phyloP scores from a whole-genome alignment of 1,140 invertebrate species.

The Neocloeon triangulifer region DNA sequence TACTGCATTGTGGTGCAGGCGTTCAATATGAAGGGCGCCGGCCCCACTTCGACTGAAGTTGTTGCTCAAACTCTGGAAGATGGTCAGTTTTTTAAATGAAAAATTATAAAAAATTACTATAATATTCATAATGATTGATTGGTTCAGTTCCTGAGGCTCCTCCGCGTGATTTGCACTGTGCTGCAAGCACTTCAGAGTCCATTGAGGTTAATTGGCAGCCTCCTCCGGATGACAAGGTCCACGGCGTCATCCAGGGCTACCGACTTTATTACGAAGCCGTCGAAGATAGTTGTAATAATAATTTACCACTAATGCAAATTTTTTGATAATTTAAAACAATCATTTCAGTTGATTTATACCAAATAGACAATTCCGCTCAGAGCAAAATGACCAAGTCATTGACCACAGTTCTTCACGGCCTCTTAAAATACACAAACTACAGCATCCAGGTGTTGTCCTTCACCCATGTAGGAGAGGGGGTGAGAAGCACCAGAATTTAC shows the following conservation, averaged over 20 bases:
- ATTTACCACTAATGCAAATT: too few relatives aligned
- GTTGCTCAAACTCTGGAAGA: conserved; percentile 56
- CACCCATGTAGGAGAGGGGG: conserved; percentile 53
- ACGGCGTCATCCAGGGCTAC: conserved; percentile 56
- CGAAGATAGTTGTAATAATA: too few relatives aligned
- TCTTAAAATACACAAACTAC: conserved; percentile 48
- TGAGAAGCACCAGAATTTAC: conserved; percentile 36
- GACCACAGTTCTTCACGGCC: conserved; percentile 26
- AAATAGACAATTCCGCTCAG: too few relatives aligned
- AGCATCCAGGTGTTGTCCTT: conserved; percentile 58
- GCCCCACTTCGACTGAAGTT: conserved; percentile 40
- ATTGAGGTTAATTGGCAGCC: conserved; percentile 54
- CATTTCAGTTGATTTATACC: conserved; percentile 3
- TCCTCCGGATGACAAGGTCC: conserved; percentile 36
- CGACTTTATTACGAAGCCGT: conserved; percentile 51
- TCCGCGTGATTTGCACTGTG: conserved; percentile 37
- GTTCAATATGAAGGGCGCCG: conserved; percentile 56
- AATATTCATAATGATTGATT: background rate
- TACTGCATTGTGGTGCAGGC: conserved; percentile 56
- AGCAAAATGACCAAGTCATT: conserved; percentile 30
- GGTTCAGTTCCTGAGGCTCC: conserved; percentile 37
- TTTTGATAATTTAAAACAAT: too few relatives aligned
- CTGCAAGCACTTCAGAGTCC: conserved; percentile 39
- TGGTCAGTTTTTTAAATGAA: conserved; percentile 24
- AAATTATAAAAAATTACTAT: background rate